Base-by-base conservation (phyloP, 2,888 invertebrate species). In the Athetis lepigone region DNA sequence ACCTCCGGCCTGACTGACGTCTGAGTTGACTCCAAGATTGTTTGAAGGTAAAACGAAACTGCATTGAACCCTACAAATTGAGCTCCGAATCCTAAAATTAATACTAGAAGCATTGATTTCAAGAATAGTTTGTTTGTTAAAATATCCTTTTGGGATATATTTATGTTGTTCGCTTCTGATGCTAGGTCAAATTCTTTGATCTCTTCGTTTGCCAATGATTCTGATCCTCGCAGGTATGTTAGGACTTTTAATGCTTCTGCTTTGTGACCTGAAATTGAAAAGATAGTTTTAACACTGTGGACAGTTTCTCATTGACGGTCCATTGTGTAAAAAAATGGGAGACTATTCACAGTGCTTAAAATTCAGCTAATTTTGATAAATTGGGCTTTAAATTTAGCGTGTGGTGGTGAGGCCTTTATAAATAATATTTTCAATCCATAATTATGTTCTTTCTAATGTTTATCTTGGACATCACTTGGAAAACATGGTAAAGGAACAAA, bases 41-140 rank as follows among this genome's bases (percentile, higher is more conserved):
- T 88, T 77, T 92, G 92, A 2, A 92, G 70, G 54, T 92, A 92
- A 69, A 87, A 89, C 0, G 85, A 70, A 0, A 92, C 85, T 0
- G 85, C 87, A 40, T 90, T 91, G 39, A 83, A 91, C 0, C 92
- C 91, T 0, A 81, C 74, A 0, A 90, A 50, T 18, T 90, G 90
- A 0, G 70, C 5, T 0, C 77, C 80, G 0, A 79, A 37, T 3
- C 57, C 65, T 9, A 70, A 1, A 1, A 54, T 8, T 0, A 77
- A 8, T 1, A 61, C 68, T 4, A 79, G 13, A 1, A 54, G 0
- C 3, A 74, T 2, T 2, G 77, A 76, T 46, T 79, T 79, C 2
- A 73, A 8, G 27, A 79, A 79, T 1, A 79, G 16, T 19, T 8
- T 46, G 37, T 81, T 79, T 0, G 23, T 60, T 0, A 81, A 23